These are phyloP conservation scores for Dasypogon diadema DNA, from an alignment of 2,888 invertebrate genomes.

Conservation along the genomic window DNA sequence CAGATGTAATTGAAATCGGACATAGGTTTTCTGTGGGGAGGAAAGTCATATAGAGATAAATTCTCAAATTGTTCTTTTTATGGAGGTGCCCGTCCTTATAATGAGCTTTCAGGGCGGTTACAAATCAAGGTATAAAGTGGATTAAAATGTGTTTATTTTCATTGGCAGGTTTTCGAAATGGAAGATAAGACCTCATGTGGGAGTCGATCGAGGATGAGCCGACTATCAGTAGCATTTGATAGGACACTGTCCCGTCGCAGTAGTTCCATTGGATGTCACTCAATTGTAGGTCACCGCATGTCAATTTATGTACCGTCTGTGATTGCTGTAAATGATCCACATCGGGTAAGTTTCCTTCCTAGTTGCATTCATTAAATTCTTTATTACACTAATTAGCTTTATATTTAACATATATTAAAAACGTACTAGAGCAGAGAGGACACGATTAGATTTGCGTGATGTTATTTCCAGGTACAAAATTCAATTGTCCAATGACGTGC, in stretches of 20 bases:
- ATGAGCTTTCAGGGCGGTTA: not conserved
- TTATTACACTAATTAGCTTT: too few relatives aligned
- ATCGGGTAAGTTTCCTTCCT: constrained; percentile 77
- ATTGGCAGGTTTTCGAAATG: too few relatives aligned
- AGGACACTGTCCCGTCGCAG: constrained; percentile 72
- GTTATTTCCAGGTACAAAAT: too few relatives aligned
- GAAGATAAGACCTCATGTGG: constrained; percentile 31
- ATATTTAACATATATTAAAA: too few relatives aligned
- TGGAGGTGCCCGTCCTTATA: not conserved
- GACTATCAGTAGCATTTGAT: constrained; percentile 71
- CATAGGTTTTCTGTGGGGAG: not conserved
- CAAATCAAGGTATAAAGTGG: not conserved
- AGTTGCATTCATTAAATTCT: too few relatives aligned
- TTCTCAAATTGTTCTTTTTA: not conserved
- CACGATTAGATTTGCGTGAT: too few relatives aligned
- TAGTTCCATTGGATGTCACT: constrained; percentile 77
- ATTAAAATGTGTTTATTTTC: constrained; percentile 7
- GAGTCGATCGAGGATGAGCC: constrained; percentile 34
- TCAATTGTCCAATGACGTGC: too few relatives aligned
- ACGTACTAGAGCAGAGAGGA: too few relatives aligned
- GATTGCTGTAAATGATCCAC: constrained; percentile 70
- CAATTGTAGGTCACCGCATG: constrained; percentile 75
- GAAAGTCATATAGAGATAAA: not conserved
- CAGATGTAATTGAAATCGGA: constrained; percentile 37
- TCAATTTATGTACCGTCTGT: constrained; percentile 74